These are phyloP conservation scores for Medauroidea extradentata DNA, from an alignment of 1,140 invertebrate genomes.

Conservation along the genomic window DNA sequence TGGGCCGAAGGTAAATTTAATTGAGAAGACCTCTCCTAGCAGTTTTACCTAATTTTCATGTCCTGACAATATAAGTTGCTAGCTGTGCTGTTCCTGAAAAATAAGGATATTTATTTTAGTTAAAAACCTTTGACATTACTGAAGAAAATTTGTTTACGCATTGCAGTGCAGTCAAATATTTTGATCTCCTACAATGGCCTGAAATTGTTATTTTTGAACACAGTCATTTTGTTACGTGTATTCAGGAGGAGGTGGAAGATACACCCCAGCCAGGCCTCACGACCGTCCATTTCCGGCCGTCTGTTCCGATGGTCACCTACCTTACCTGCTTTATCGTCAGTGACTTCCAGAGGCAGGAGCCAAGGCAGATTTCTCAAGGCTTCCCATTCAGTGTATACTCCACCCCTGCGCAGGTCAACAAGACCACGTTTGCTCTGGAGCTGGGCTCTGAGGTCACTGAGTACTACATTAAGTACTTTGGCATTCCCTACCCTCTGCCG, in stretches of 20 bases:
- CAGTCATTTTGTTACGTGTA: conserved; percentile 13
- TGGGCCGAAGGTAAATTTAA: too few relatives aligned
- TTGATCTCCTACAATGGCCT: too few relatives aligned
- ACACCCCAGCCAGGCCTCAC: conserved; percentile 42
- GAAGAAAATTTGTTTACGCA: too few relatives aligned
- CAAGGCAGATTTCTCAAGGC: conserved; percentile 34
- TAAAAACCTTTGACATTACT: too few relatives aligned
- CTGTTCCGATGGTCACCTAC: conserved; percentile 89
- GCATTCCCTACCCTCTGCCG: conserved; percentile 77
- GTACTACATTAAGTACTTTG: conserved; percentile 84
- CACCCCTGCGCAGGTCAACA: conserved; percentile 64
- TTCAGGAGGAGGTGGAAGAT: conserved; percentile 39
- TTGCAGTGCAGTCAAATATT: too few relatives aligned
- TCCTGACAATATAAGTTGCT: too few relatives aligned
- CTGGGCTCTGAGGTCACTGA: conserved; percentile 74
- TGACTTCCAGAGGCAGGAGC: conserved; percentile 56
- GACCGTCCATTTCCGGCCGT: conserved; percentile 67
- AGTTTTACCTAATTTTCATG: too few relatives aligned
- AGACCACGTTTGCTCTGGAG: conserved; percentile 74
- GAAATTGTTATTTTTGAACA: too few relatives aligned
- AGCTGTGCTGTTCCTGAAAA: too few relatives aligned
- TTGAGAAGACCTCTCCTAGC: too few relatives aligned
- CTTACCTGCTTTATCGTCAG: conserved; percentile 86
- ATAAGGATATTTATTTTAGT: too few relatives aligned
- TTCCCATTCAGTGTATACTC: conserved; percentile 70